phyloP scores from a whole-genome alignment of 2,113 vertebrate genomes.

The Notothenia coriiceps region DNA sequence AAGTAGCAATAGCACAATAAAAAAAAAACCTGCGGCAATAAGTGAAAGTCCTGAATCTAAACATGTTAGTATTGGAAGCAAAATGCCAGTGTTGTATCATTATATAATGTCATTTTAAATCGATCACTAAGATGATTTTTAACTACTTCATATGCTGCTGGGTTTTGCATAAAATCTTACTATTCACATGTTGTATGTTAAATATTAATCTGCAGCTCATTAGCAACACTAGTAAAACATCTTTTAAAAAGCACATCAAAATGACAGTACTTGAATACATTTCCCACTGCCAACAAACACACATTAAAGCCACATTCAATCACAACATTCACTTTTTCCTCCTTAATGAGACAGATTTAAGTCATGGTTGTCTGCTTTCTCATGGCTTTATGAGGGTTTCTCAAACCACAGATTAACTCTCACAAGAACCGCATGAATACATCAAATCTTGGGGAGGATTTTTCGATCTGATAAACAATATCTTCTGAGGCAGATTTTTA shows the following conservation, averaged over 20 bases:
- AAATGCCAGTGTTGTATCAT: background rate
- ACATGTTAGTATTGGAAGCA: background rate
- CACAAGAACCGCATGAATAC: background rate
- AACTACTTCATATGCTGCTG: background rate
- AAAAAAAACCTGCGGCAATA: background rate
- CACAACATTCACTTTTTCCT: background rate
- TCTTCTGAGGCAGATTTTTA: background rate
- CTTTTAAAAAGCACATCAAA: background rate
- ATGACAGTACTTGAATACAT: background rate
- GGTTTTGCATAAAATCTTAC: background rate
- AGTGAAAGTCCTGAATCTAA: background rate
- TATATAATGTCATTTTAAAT: background rate
- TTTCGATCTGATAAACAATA: background rate
- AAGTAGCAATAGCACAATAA: background rate
- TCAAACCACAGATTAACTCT: background rate
- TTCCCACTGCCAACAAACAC: background rate
- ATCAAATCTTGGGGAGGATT: background rate
- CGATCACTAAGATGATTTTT: background rate
- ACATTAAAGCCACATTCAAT: background rate
- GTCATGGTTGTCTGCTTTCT: background rate
- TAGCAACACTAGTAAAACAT: background rate
- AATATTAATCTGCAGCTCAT: background rate
- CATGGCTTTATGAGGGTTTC: background rate
- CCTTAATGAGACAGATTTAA: slow-evolving; percentile 11
- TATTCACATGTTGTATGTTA: background rate